Base-by-base conservation (phyloP, 1,140 invertebrate genomes). In the Drosophila arawakana region DNA sequence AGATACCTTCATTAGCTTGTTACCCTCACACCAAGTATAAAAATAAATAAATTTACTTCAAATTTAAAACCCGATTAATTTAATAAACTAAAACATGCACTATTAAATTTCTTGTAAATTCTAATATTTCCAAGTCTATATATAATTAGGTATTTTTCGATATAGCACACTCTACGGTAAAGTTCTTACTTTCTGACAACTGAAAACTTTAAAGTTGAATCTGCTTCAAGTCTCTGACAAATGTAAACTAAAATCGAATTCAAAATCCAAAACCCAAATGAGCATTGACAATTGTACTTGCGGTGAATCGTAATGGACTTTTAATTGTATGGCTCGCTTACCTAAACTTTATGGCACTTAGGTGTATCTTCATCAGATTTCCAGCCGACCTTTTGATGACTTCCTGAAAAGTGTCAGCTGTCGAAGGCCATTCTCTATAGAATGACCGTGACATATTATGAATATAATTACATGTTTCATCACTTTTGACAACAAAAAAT, bases 221-320 rank as follows among this genome's bases (percentile, higher is more conserved):
- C 30, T 37, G 50, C n/a, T 25, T 57, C n/a, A 18, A n/a, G 58
- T 13, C 62, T 50, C 54, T 13, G 34, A 11, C 54, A 37, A 43
- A 35, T 35, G 46, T 37, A 15, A 52, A 72, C 69, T 72, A 34
- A 66, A 72, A 25, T 49, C 43, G 11, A 49, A 71, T 43, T 52
- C 1, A 18, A 41, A 30, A 30, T 30, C 8, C 30, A 10, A 49
- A n/a, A 21, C 30, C 15, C 25, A 13, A 43, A 43, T 43, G 11
- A 10, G 11, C 3, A 43, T 43, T 43, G n/a, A 43, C 11, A 43
- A 13, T 43, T 43, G 50, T 25, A 37, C n/a, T 30, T 58, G 58
- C 4, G 6, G 18, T 13, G 15, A 34, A 21, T 49, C 18, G 34
- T 67, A 58, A 67, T 67, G 15, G 63, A 57, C 43, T 71, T 63